A percentile compares a stretch with the other conserved stretches of the same genome.
phyloP scores from a whole-genome alignment of 2,113 vertebrate genomes.

The Cebus imitator region DNA sequence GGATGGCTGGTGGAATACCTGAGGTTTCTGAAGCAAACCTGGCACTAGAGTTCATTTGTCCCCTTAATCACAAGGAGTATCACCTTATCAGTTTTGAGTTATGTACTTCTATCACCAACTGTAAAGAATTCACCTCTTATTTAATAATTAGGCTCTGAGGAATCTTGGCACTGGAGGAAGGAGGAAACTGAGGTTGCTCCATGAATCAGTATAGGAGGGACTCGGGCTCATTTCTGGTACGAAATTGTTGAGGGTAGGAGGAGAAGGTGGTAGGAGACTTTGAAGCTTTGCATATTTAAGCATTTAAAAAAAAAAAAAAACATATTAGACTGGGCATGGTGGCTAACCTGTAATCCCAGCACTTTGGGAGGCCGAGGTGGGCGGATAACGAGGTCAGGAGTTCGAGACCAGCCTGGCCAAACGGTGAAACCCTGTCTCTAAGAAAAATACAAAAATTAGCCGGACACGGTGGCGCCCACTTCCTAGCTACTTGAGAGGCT shows the following conservation, averaged over 20 bases:
- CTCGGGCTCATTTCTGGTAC: neutral
- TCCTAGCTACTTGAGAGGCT: no score
- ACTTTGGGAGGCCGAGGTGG: no score
- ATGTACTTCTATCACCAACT: constrained; percentile 9
- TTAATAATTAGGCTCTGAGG: constrained; percentile 11
- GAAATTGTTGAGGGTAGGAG: neutral
- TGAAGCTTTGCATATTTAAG: neutral
- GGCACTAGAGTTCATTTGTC: neutral
- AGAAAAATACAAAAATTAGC: no score
- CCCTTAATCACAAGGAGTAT: neutral
- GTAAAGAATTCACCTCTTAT: neutral
- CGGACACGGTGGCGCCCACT: no score
- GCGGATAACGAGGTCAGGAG: no score
- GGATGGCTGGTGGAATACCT: neutral
- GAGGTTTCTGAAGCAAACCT: neutral
- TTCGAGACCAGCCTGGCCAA: no score
- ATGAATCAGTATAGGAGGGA: neutral
- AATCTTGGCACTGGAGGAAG: neutral
- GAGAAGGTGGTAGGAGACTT: neutral
- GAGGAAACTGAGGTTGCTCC: neutral
- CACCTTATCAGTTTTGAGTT: neutral
- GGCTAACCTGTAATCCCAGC: no score
- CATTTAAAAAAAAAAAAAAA: neutral
- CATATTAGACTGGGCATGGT: no score
- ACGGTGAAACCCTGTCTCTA: no score